Evolutionary conservation across 2,888 invertebrate species (phyloP).

Genomic region (Campoletis raptor): DNA sequence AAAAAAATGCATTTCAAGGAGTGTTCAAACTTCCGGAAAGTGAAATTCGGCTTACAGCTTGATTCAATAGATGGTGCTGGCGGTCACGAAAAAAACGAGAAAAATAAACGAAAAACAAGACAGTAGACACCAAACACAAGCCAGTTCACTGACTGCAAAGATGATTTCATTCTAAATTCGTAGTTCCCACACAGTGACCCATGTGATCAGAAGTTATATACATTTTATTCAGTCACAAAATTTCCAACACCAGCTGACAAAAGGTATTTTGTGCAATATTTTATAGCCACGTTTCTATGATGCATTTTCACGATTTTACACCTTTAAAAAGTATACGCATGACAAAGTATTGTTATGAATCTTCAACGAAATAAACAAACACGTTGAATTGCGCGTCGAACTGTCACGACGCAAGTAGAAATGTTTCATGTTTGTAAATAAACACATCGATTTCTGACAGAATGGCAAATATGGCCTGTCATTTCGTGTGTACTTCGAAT

Average conservation of each 20-base stretch:
- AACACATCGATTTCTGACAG: constrained; percentile 55
- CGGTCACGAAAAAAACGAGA: not conserved
- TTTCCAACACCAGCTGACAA: constrained; percentile 23
- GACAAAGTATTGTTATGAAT: not conserved
- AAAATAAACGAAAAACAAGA: constrained; percentile 32
- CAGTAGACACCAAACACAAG: constrained; percentile 39
- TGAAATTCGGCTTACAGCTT: constrained; percentile 26
- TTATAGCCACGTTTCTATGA: not conserved
- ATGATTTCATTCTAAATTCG: constrained; percentile 42
- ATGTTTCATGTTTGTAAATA: constrained; percentile 68
- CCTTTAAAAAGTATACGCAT: not conserved
- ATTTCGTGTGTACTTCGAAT: not conserved
- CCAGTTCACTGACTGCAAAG: constrained; percentile 35
- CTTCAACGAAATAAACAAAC: not conserved
- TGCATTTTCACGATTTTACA: not conserved
- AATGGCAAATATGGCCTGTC: not conserved
- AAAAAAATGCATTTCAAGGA: not conserved
- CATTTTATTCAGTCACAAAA: constrained; percentile 5
- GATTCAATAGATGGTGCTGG: constrained; percentile 37
- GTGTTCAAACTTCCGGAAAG: not conserved
- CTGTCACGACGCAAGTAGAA: constrained; percentile 21
- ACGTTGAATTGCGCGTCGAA: not conserved
- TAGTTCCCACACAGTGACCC: constrained; percentile 17
- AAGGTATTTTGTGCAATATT: constrained; percentile 19
- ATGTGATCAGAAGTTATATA: constrained; percentile 8